Conservation (phyloP, 2,797 vertebrate genomes). For the Falco novaeseelandiae region DNA sequence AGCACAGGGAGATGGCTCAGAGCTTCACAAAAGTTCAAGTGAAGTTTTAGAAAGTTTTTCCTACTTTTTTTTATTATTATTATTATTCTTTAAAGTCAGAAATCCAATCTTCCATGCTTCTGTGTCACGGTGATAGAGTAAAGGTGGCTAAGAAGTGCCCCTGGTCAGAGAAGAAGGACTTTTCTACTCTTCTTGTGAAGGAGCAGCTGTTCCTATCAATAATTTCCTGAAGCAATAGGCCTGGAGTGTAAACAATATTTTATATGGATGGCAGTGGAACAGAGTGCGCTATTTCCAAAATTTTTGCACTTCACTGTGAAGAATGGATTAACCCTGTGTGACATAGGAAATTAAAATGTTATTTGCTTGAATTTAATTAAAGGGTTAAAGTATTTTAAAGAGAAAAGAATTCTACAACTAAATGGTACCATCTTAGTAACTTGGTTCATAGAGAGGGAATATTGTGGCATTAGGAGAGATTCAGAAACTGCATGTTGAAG, state of each 20-base stretch:
- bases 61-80: slow-evolving; percentile 34
- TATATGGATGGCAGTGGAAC: slow-evolving; percentile 46
- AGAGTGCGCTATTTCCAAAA: slow-evolving; percentile 47
- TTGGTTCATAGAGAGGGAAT: neutral
- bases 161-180: slow-evolving; percentile 59
- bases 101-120: slow-evolving; percentile 76
- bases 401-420: neutral
- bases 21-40: slow-evolving; percentile 66
- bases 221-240: slow-evolving; percentile 71
- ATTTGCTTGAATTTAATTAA: slow-evolving; percentile 37
- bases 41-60: slow-evolving; percentile 69
- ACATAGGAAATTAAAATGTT: neutral
- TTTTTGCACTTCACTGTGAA: slow-evolving; percentile 21
- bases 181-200: slow-evolving; percentile 38
- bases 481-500: neutral
- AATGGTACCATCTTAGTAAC: neutral
- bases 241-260: slow-evolving; percentile 76
- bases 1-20: slow-evolving; percentile 50
- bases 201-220: slow-evolving; percentile 69
- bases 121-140: slow-evolving; percentile 72
- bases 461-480: neutral
- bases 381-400: slow-evolving; percentile 46
- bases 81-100: slow-evolving; percentile 45
- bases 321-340: slow-evolving; percentile 67
- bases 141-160: slow-evolving; percentile 55